Conservation (phyloP, 2,113 vertebrate genomes). For the Lamprologus speciosus region DNA sequence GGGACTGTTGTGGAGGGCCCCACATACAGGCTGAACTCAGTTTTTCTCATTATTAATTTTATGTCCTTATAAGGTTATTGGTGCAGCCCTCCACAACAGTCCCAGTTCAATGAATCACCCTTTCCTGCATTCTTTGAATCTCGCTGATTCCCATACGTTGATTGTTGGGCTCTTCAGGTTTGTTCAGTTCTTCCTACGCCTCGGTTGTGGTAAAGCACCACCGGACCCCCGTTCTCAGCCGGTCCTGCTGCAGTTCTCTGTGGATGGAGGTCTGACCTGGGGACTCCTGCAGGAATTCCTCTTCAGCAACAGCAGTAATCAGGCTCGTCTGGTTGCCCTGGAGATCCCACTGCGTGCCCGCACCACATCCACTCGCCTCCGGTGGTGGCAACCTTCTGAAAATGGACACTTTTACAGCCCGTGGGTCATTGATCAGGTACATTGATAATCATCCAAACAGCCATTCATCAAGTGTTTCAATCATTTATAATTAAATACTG, state of each 20-base stretch:
- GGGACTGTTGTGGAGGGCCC: not conserved
- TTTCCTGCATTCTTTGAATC: not conserved
- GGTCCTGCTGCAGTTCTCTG: conserved; percentile 90
- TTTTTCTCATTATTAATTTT: not conserved
- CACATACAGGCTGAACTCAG: not conserved
- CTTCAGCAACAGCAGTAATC: conserved; percentile 93
- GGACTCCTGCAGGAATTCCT: conserved; percentile 91
- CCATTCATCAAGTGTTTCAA: not conserved
- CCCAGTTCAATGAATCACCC: not conserved
- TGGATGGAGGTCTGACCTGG: conserved; percentile 90
- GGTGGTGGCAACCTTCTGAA: conserved; percentile 97
- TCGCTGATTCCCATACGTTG: not conserved
- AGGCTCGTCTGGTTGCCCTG: conserved; percentile 88
- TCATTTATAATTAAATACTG: not conserved
- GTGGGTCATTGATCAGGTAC: conserved; percentile 87
- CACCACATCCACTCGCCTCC: conserved; percentile 81
- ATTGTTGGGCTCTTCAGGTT: conserved; percentile 70
- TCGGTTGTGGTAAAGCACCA: conserved; percentile 91
- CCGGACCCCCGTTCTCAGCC: conserved; percentile 94
- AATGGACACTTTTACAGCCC: conserved; percentile 94
- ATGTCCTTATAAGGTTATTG: not conserved
- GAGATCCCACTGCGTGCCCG: conserved; percentile 89
- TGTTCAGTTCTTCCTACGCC: conserved; percentile 95
- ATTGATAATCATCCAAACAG: not conserved
- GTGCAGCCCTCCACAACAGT: not conserved